These are phyloP conservation scores for Caenorhabditis becei DNA, from an alignment of 2,888 invertebrate genomes.

Conservation along the genomic window DNA sequence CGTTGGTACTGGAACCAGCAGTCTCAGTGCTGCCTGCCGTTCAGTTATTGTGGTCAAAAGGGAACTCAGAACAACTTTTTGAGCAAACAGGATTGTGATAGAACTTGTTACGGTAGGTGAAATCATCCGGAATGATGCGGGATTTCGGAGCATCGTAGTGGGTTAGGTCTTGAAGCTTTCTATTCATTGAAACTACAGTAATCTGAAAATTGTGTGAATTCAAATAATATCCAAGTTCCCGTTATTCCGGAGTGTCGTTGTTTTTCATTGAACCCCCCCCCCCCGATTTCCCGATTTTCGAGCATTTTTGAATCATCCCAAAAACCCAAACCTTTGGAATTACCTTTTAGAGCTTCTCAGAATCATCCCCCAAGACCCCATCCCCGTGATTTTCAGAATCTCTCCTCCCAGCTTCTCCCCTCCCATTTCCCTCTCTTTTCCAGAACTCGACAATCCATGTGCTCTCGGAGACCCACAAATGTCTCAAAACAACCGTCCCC, in stretches of 20 bases:
- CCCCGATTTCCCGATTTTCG: too few species aligned
- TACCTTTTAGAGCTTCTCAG: not conserved
- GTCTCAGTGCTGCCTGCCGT: conserved; percentile 69
- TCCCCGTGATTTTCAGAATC: not conserved
- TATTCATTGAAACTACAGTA: too few species aligned
- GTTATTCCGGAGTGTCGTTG: not conserved
- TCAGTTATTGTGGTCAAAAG: conserved; percentile 78
- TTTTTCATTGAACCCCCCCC: not conserved
- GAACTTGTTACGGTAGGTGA: conserved; percentile 77
- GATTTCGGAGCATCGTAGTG: too few species aligned
- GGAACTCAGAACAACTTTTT: conserved; percentile 81
- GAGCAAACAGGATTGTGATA: conserved; percentile 77
- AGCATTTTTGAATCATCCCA: too few species aligned
- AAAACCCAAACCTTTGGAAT: too few species aligned
- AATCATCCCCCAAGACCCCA: not conserved
- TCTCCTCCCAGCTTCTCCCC: not conserved
- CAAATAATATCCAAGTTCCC: not conserved
- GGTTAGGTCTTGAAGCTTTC: too few species aligned
- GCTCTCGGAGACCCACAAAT: conserved; percentile 78
- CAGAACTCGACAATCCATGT: conserved; percentile 80
- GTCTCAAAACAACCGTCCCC: conserved; percentile 70
- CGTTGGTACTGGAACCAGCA: conserved; percentile 73
- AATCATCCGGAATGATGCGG: too few species aligned
- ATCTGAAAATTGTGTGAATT: too few species aligned
- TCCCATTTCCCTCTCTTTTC: conserved; percentile 10